Evolutionary conservation across 2,113 vertebrate species (phyloP).

Genomic region (Irena cyanogastra): DNA sequence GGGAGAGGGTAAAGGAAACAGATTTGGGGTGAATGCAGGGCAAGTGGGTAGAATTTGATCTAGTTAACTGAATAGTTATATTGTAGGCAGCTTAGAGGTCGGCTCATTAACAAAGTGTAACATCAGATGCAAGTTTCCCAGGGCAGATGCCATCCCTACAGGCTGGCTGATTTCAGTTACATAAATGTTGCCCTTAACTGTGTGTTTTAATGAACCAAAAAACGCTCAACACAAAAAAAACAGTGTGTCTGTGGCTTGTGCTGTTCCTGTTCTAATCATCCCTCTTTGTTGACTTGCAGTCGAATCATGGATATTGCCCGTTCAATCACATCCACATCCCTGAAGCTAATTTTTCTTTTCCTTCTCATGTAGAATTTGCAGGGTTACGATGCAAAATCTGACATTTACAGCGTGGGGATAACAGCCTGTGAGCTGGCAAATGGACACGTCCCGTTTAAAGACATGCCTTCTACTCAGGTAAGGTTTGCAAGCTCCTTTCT

Average conservation of each 20-base stretch:
- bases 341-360: neutral
- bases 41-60: neutral
- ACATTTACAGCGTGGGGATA: slow-evolving; percentile 98
- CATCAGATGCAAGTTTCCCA: neutral
- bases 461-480: slow-evolving; percentile 97
- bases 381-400: slow-evolving; percentile 94
- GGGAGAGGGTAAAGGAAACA: neutral
- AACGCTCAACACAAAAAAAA: neutral
- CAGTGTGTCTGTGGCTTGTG: neutral
- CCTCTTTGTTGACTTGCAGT: neutral
- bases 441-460: slow-evolving; percentile 97
- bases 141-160: neutral
- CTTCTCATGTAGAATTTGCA: slow-evolving; percentile 83
- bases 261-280: neutral
- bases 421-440: slow-evolving; percentile 97
- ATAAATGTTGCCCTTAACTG: neutral
- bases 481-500: neutral
- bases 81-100: neutral
- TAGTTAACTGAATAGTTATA: neutral
- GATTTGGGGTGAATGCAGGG: neutral
- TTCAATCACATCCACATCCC: neutral
- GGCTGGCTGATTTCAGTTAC: neutral
- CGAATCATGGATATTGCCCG: fast-evolving
- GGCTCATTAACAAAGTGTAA: neutral
- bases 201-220: neutral